Base-by-base conservation (phyloP, 1,140 invertebrate species). In the Polyergus mexicanus region DNA sequence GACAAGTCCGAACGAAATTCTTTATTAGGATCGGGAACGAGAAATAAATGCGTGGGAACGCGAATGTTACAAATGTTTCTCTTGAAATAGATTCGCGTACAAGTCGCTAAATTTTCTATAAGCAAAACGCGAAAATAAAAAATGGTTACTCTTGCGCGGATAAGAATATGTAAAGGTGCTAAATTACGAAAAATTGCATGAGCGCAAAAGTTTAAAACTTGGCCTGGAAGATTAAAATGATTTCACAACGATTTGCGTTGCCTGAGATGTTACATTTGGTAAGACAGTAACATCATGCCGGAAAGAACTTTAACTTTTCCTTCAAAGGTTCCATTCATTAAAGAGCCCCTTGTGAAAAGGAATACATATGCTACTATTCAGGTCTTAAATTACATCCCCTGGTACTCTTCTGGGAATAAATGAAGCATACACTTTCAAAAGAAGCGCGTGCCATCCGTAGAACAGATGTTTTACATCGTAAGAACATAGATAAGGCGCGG, bases 401-500 rank as follows among this genome's bases (percentile, higher is more conserved):
- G 72, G 35, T 54, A 51, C 47, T 28, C 28, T 38, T 47, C 44
- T 44, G 38, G 72, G 62, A 85, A 62, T n/a, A 63, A n/a, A 8
- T 51, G 75, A 75, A 28, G 44, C 75, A 44, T 60, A 58, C 38
- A 66, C 56, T 19, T 88, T 62, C 75, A 44, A 86, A 86, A 68
- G 56, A 71, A 85, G 85, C 74, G 83, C 78, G 78, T 83, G 78
- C 78, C 78, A 86, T 89, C 84, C 41, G 75, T 28, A 16, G 44
- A 51, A 62, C 69, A 85, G 83, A 88, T 76, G 87, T 86, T 89
- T 81, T 80, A 75, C 51, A 77, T 89, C 85, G 78, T 68, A 88
- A 89, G 88, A 89, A 89, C 78, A 87, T 88, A 89, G 89, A 93
- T 92, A 92, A 93, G 93, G 92, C 89, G 92, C 90, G 93, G 92